Evolutionary conservation across 2,888 invertebrate species (phyloP).

Genomic region (Volucella inanis): DNA sequence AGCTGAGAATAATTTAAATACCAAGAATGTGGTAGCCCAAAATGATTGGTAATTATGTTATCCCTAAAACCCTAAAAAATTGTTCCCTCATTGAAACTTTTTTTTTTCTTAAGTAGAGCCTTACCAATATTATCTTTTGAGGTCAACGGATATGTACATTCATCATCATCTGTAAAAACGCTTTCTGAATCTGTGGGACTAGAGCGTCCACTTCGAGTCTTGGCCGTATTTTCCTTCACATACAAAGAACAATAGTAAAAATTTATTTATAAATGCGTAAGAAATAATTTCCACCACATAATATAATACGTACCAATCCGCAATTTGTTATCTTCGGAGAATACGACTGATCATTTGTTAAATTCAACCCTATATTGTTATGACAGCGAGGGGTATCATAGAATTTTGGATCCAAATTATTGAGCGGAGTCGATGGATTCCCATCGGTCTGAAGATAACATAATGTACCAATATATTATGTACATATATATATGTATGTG

Average conservation of each 20-base stretch:
- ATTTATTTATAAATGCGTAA: neutral
- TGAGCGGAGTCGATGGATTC: slow-evolving; percentile 81
- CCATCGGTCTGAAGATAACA: slow-evolving; percentile 75
- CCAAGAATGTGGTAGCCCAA: neutral
- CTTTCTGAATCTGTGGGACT: slow-evolving; percentile 89
- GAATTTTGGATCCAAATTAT: slow-evolving; percentile 84
- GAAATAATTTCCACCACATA: neutral
- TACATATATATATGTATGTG: neutral
- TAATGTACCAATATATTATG: neutral
- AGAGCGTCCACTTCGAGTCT: slow-evolving; percentile 79
- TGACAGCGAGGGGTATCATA: slow-evolving; percentile 84
- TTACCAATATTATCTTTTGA: slow-evolving; percentile 81
- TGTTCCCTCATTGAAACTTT: no score
- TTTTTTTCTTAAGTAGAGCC: slow-evolving; percentile 43
- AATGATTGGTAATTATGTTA: neutral
- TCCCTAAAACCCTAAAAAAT: no score
- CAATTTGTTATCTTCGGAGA: slow-evolving; percentile 83
- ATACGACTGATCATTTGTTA: slow-evolving; percentile 83
- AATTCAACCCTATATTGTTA: slow-evolving; percentile 82
- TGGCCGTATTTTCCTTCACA: slow-evolving; percentile 79
- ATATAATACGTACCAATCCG: slow-evolving; percentile 78
- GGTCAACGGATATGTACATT: slow-evolving; percentile 85
- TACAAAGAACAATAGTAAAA: neutral
- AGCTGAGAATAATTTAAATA: no score
- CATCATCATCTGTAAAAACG: slow-evolving; percentile 88